Conservation (phyloP, 1,140 invertebrate species). For the Drosophila pseudoananassae region DNA sequence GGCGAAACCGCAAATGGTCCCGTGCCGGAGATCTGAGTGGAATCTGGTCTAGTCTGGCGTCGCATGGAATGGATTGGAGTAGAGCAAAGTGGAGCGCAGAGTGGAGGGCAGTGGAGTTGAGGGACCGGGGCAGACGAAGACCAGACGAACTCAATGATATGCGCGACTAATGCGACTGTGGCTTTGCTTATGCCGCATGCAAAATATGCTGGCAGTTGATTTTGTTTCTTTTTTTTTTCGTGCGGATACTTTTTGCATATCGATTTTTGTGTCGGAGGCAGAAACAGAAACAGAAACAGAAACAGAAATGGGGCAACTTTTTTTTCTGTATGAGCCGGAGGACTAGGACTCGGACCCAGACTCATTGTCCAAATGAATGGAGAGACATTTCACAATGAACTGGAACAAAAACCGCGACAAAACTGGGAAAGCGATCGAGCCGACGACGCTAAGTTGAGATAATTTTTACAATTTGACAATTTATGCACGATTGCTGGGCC, state of each 20-base stretch:
- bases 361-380: conserved; percentile 68
- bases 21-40: conserved; percentile 23
- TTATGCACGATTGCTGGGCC: conserved; percentile 72
- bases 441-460: conserved; percentile 73
- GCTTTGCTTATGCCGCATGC: conserved; percentile 58
- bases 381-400: conserved; percentile 75
- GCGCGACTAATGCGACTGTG: conserved; percentile 66
- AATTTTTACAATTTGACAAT: conserved; percentile 82
- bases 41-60: conserved; percentile 30
- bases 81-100: background rate
- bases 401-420: conserved; percentile 18
- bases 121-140: conserved; percentile 18
- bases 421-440: conserved; percentile 21
- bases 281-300: conserved; percentile 48
- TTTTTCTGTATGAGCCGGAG: conserved; percentile 34
- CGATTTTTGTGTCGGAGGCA: conserved; percentile 48
- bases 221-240: conserved; percentile 27
- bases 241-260: conserved; percentile 58
- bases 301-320: conserved; percentile 71
- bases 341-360: conserved; percentile 45
- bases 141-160: conserved; percentile 65
- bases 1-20: conserved; percentile 41
- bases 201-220: conserved; percentile 63
- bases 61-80: conserved; percentile 12
- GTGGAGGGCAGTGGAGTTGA: background rate